Conservation (phyloP, 2,888 invertebrate species). For the Oscheius onirici region DNA sequence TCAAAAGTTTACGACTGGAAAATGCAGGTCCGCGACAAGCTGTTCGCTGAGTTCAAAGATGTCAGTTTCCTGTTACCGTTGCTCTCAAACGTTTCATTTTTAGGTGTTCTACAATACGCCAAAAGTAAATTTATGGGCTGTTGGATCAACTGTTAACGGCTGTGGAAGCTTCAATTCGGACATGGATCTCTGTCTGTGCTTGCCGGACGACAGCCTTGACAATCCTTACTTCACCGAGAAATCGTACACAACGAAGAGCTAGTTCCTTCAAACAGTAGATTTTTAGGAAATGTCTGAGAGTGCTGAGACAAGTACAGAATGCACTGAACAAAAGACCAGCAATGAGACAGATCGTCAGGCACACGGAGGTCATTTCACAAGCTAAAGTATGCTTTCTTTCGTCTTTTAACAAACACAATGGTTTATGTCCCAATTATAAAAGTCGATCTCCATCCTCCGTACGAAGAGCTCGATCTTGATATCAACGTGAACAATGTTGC, state of each 20-base stretch:
- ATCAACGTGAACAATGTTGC: conserved; percentile 70
- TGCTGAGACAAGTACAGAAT: conserved; percentile 1
- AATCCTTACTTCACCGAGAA: not conserved
- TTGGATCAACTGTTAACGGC: conserved; percentile 68
- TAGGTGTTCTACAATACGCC: conserved; percentile 8
- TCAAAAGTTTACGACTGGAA: conserved; percentile 30
- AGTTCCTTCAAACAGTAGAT: not conserved
- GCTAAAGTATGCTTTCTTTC: conserved; percentile 50
- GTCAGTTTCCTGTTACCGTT: not conserved
- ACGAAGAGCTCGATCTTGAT: conserved; percentile 64
- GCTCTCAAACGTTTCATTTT: too few species aligned
- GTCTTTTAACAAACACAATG: not conserved
- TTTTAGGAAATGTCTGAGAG: conserved; percentile 11
- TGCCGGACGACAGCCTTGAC: conserved; percentile 13
- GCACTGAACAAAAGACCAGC: not conserved
- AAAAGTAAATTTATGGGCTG: conserved; percentile 37
- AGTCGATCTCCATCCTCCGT: conserved; percentile 48
- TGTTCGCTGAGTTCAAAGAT: conserved; percentile 33
- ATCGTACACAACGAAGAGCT: not conserved
- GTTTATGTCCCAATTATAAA: conserved; percentile 64
- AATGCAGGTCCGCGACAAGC: conserved; percentile 37
- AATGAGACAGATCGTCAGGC: not conserved
- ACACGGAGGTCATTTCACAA: conserved; percentile 32
- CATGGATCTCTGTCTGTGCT: conserved; percentile 67
- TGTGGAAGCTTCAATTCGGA: conserved; percentile 69